These are phyloP conservation scores for Nephrocerus scutellatus DNA, from an alignment of 2,888 invertebrate species.

Conservation along the genomic window DNA sequence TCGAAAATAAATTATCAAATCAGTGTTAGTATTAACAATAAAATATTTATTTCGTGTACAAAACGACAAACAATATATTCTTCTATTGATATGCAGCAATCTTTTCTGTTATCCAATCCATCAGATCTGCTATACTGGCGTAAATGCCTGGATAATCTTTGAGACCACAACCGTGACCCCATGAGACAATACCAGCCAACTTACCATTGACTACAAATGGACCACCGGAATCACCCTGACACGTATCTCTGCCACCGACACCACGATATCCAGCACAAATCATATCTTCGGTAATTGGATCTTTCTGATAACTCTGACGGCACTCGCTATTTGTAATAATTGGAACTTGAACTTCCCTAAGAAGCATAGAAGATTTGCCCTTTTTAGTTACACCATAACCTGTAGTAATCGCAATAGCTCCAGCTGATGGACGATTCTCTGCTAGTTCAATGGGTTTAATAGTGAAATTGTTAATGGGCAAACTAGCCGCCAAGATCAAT, in stretches of 20 bases:
- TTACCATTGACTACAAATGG: constrained; percentile 32
- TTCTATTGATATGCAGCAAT: too few species aligned
- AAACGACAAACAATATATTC: too few species aligned
- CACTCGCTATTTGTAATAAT: constrained; percentile 31
- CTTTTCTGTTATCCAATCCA: too few species aligned
- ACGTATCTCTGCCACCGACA: constrained; percentile 36
- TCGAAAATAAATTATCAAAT: too few species aligned
- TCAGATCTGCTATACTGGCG: constrained; percentile 17
- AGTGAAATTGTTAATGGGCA: constrained; percentile 34
- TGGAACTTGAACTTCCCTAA: constrained; percentile 32
- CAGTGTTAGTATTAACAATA: too few species aligned
- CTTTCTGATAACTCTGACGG: constrained; percentile 24
- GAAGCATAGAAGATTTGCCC: constrained; percentile 21
- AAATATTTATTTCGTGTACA: too few species aligned
- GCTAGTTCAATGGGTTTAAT: constrained; percentile 32
- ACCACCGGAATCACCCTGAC: constrained; percentile 41
- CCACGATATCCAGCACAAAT: constrained; percentile 35
- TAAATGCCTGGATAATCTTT: constrained; percentile 37
- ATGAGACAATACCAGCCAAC: constrained; percentile 37
- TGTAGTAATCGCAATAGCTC: constrained; percentile 25
- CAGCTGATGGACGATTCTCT: constrained; percentile 20
- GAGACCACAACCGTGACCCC: constrained; percentile 39
- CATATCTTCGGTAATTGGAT: constrained; percentile 32
- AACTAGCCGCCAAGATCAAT: constrained; percentile 26
- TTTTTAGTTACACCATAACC: constrained; percentile 35